Evolutionary conservation across 2,113 vertebrate genomes (phyloP), one percentile per base, ranked within the genome.

Genomic region (Cnemophilus loriae): DNA sequence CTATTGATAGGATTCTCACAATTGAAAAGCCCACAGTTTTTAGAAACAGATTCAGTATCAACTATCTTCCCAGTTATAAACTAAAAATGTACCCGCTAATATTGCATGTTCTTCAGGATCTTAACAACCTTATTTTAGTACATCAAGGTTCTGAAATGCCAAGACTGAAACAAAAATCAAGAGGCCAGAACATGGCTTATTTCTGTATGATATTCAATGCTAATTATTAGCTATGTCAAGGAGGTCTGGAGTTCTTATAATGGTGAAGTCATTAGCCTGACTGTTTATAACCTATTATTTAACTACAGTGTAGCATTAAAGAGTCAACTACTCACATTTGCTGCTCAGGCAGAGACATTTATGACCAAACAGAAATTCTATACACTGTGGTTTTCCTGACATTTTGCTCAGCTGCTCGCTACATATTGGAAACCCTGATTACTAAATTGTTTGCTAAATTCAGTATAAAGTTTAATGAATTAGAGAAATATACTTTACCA

Each of bases 171-270:
- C 76, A 93, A 95, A 95, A 96, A 95, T 90, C 75, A 89, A 88
- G 93, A 97, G 93, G 78, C 77, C 75, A 85, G 71, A 93, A 61
- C 67, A 75, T 32, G 84, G 73, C 93, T 89, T 95, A 97, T 94
- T 97, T 98, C 95, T 96, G 30, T 95, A 92, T 97, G 97, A 97
- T 94, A 96, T 96, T 97, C 94, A 95, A 7, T 92, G 78, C 89
- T 98, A 97, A 98, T 98, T 96, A 96, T 96, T 96, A 95, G 64
- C 93, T 97, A 63, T 42, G 63, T 92, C 7, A 2, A 94, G 91
- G 87, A 95, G 86, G 88, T 92, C 90, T 94, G 65, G 78, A 94
- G 26, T 61, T 87, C 85, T 97, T 97, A 97, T 64, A 97, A 96
- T 91, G 91, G 67, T 67, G 89, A 96, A 96, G 89, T 97, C 94